Evolutionary conservation across 2,113 vertebrate genomes (phyloP), one percentile per base, ranked within the genome.

Genomic region (Pollimyrus isidori): DNA sequence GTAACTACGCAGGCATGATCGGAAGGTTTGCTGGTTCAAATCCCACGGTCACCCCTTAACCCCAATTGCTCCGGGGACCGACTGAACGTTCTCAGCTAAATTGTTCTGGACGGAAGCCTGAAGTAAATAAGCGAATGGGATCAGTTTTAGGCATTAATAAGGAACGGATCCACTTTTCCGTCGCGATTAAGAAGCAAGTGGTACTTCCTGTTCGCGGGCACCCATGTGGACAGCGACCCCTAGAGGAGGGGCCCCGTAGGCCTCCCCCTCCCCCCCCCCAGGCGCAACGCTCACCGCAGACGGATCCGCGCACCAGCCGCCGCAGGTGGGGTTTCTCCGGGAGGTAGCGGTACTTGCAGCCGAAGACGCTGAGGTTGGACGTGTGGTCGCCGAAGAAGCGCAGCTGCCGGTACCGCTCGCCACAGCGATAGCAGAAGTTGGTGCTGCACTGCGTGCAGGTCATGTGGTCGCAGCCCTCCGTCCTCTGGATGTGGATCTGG

Each of bases 391-490:
- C 98, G 6, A 99, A 99, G 95, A 99, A 99, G 89, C 98, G 97
- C 88, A 99, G 95, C 92, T 99, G 98, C 53, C 98, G 95, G 93
- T 99, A 99, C 91, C 96, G 96, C 92, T 99, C 98, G 86, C 98
- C 98, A 87, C 98, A 99, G 89, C 98, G 98, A 92, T 99, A 99
- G 94, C 98, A 99, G 95, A 99, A 99, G 93, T 99, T 99, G 90
- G 98, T 99, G 96, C 98, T 98, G 91, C 98, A 99, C 89, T 99
- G 98, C 6, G 97, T 97, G 91, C 98, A 99, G 56, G 97, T 98
- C 98, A 99, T 99, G 88, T 99, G 98, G 93, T 99, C 98, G 91
- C 98, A 99, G 48, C 98, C 98, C 95, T 99, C 98, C 0, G 97
- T 99, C 87, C 97, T 97, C 96, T 99, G 98, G 92, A 99, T 99